Evolutionary conservation across 2,888 invertebrate genomes (phyloP).

Genomic region (Eupithecia subfuscata): DNA sequence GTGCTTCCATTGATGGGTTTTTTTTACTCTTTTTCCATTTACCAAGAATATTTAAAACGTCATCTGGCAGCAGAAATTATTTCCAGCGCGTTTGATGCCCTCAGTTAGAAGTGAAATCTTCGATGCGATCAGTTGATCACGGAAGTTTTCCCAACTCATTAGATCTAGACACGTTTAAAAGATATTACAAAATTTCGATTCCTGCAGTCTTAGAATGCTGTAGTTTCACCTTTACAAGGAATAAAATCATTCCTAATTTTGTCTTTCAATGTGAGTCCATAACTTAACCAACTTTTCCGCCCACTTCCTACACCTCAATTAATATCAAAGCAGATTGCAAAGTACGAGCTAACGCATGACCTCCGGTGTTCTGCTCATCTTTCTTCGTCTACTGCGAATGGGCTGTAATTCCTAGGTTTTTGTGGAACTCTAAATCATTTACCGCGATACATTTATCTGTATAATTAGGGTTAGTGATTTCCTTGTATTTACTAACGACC

Average conservation of each 20-base stretch:
- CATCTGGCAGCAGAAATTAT: background rate
- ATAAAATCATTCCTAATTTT: background rate
- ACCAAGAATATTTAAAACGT: background rate
- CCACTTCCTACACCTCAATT: slow-evolving; percentile 34
- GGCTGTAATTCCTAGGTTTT: slow-evolving; percentile 65
- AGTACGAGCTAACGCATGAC: slow-evolving; percentile 39
- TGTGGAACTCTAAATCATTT: slow-evolving; percentile 67
- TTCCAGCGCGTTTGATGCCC: too few species aligned
- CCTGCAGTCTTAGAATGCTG: background rate
- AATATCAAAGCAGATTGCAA: slow-evolving; percentile 38
- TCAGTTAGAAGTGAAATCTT: too few species aligned
- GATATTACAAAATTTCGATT: too few species aligned
- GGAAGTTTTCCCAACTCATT: too few species aligned
- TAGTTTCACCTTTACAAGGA: background rate
- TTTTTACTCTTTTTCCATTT: background rate
- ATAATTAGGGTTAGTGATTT: background rate
- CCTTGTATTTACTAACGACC: slow-evolving; percentile 6
- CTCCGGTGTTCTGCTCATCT: slow-evolving; percentile 42
- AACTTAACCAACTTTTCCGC: slow-evolving; percentile 14
- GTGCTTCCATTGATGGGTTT: background rate
- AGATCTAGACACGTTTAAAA: too few species aligned
- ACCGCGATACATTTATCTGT: slow-evolving; percentile 54
- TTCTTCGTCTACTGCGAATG: slow-evolving; percentile 51
- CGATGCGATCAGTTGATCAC: too few species aligned
- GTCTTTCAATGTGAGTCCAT: background rate